Evolutionary conservation across 2,113 vertebrate genomes (phyloP), one percentile per base, ranked within the genome.

Genomic region (Vicugna pacos): DNA sequence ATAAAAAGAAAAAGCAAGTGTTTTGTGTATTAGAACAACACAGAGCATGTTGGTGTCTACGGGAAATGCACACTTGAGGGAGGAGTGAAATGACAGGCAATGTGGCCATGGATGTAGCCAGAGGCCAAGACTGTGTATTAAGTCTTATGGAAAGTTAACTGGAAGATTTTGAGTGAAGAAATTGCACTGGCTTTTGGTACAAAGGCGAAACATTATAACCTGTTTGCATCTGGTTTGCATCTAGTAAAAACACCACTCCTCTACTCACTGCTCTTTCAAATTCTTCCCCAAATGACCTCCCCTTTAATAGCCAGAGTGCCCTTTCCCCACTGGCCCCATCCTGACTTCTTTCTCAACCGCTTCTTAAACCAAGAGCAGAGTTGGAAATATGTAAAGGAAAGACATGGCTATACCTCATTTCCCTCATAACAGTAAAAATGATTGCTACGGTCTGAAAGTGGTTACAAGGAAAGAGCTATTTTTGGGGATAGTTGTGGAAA

Each of bases 301-400:
- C 15, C 24, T 79, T 89, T 86, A 94, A 65, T 4, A 62, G 12
- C 54, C 42, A 58, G 1, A 84, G 28, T 15, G 58, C 10, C 35
- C 81, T 79, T 90, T 52, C 13, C 26, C 14, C 8, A 69, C 3
- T 60, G 30, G 65, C 46, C 42, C 16, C 84, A 89, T 72, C 11
- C 48, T 76, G 32, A 89, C 42, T 97, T 94, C 46, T 89, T 95
- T 94, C 35, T 91, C 87, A 96, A 60, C 42, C 72, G 69, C 56
- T 96, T 79, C 81, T 91, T 86, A 93, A 92, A 88, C 15, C 5
- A 91, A 64, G 17, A 90, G 19, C 5, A 91, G 32, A 26, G 20
- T 1, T 80, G 28, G 60, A 91, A 88, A 84, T 60, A 38, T 13
- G 0, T n/a, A 75, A 80, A 12, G 8, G 2, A 62, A 70, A 95